These are phyloP conservation scores for Scarus forsteni DNA, from an alignment of 2,797 vertebrate species.

Conservation along the genomic window DNA sequence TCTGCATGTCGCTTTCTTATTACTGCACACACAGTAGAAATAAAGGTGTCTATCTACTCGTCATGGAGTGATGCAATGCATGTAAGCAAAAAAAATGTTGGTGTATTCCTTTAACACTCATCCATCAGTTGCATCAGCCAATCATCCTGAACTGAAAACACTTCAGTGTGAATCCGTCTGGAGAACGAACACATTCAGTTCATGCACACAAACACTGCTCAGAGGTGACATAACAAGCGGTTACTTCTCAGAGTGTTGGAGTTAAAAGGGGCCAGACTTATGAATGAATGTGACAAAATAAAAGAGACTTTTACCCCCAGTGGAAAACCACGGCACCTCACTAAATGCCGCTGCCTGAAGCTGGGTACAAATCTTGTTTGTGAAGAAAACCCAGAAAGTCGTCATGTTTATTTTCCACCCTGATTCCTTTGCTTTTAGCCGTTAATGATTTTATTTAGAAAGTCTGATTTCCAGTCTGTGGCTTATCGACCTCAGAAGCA, in stretches of 20 bases:
- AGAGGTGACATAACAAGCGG: background rate
- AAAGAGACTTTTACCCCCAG: conserved; percentile 47
- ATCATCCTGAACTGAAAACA: no score
- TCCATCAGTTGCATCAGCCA: no score
- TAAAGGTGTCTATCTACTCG: no score
- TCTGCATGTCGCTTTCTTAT: no score
- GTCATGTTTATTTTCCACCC: conserved; percentile 6
- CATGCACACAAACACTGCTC: background rate
- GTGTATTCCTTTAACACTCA: no score
- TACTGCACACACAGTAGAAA: no score
- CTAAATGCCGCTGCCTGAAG: conserved; percentile 18
- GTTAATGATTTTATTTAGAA: conserved; percentile 48
- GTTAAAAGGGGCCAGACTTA: conserved; percentile 26
- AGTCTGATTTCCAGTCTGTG: conserved; percentile 54
- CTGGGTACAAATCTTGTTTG: conserved; percentile 26
- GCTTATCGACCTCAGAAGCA: conserved; percentile 47
- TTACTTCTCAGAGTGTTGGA: conserved; percentile 21
- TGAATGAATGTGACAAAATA: conserved; percentile 49
- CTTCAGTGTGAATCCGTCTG: background rate
- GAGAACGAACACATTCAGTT: conserved; percentile 3
- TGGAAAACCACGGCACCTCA: conserved; percentile 29
- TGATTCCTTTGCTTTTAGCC: conserved; percentile 12
- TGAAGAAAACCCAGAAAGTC: conserved; percentile 18
- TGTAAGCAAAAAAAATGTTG: no score
- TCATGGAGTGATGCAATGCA: no score